These are phyloP conservation scores for Scytalopus superciliaris DNA, from an alignment of 2,113 vertebrate species.

Conservation along the genomic window DNA sequence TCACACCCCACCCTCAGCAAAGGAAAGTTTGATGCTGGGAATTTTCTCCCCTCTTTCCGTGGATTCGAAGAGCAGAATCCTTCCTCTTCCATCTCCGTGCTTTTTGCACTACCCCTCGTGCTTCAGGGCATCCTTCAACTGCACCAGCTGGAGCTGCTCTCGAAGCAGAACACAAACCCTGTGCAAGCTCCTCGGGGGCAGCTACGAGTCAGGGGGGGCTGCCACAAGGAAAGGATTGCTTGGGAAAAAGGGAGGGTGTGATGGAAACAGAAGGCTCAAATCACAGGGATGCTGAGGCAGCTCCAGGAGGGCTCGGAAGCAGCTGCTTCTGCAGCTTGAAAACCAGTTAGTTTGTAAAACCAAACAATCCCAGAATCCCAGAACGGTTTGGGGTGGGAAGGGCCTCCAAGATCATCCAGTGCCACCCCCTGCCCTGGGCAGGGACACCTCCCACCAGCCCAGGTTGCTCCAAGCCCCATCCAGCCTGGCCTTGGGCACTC, in stretches of 20 bases:
- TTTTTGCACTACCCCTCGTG: not conserved
- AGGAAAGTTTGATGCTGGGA: too few relatives aligned
- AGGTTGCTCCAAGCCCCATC: too few relatives aligned
- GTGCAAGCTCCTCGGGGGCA: not conserved
- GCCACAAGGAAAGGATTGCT: not conserved
- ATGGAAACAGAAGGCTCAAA: not conserved
- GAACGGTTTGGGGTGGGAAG: not conserved
- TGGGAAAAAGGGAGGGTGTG: not conserved
- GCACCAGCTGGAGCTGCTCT: not conserved
- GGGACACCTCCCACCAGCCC: too few relatives aligned
- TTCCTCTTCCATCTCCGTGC: fast-evolving
- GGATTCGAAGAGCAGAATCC: not conserved
- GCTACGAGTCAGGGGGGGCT: not conserved
- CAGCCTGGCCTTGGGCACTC: not conserved
- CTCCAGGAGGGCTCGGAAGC: not conserved
- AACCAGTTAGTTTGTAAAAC: fast-evolving
- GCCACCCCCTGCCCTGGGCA: not conserved
- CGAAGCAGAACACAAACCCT: too few relatives aligned
- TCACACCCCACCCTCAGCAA: too few relatives aligned
- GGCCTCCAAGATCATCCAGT: too few relatives aligned
- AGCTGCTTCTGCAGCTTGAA: not conserved
- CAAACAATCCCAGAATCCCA: not conserved
- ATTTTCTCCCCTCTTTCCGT: not conserved
- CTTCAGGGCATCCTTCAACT: not conserved
- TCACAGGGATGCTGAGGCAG: not conserved